Evolutionary conservation across 2,113 vertebrate genomes (phyloP).

Genomic region (Phyllopteryx taeniolatus): DNA sequence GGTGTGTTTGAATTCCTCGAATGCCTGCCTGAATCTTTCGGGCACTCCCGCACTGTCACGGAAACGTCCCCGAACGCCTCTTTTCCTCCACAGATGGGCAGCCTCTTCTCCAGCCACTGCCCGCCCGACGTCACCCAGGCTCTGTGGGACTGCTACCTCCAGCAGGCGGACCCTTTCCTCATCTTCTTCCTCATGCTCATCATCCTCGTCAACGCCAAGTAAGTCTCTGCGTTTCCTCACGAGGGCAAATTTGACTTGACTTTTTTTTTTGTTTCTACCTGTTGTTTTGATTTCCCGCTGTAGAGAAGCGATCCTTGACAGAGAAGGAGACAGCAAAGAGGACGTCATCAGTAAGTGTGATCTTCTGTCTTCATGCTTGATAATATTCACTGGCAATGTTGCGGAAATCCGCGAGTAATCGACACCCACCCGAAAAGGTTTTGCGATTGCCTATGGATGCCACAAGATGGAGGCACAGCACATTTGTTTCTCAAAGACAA

Average conservation of each 20-base stretch:
- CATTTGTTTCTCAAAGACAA: background rate
- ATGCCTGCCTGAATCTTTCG: background rate
- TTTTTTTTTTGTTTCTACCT: constrained; percentile 4
- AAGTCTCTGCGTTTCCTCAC: constrained; percentile 37
- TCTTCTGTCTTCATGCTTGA: constrained; percentile 10
- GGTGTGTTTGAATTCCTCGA: constrained; percentile 67
- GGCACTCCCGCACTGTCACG: constrained; percentile 5
- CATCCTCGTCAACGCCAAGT: constrained; percentile 99
- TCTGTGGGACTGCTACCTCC: constrained; percentile 95
- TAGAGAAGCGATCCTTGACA: constrained; percentile 86
- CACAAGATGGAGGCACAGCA: background rate
- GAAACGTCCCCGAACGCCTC: background rate
- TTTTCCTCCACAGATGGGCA: constrained; percentile 80
- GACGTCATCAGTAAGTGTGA: constrained; percentile 86
- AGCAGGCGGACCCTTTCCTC: constrained; percentile 94
- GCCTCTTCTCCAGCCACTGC: constrained; percentile 91
- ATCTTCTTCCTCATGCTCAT: constrained; percentile 98
- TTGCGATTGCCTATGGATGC: background rate
- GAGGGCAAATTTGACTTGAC: background rate
- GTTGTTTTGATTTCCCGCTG: constrained; percentile 29
- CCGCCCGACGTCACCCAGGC: constrained; percentile 85
- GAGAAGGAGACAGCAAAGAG: constrained; percentile 84
- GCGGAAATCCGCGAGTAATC: background rate
- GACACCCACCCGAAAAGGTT: no score
- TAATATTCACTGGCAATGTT: background rate